Evolutionary conservation across 2,797 vertebrate genomes (phyloP).

Genomic region (Lophius americanus): DNA sequence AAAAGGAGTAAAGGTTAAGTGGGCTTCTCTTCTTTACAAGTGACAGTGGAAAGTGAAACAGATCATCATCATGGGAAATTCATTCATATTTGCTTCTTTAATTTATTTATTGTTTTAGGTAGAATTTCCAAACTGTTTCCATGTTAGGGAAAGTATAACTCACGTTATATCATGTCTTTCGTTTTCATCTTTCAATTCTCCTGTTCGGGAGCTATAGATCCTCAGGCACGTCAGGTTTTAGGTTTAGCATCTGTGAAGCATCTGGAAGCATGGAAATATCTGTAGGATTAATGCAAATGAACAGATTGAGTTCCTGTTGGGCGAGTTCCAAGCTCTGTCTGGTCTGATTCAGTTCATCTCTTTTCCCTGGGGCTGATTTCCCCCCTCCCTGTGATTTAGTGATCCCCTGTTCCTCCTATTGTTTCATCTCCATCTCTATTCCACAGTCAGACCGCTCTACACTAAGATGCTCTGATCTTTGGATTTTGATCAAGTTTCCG

Average conservation of each 20-base stretch:
- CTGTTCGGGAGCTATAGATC: constrained; percentile 57
- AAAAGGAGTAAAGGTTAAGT: not conserved
- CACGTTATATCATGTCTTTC: constrained; percentile 18
- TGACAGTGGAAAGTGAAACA: not conserved
- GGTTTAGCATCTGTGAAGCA: constrained; percentile 69
- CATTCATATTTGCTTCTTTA: not conserved
- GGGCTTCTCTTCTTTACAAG: not conserved
- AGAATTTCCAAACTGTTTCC: constrained; percentile 1
- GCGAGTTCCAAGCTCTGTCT: constrained; percentile 71
- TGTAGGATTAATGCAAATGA: constrained; percentile 82
- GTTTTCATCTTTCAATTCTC: constrained; percentile 32
- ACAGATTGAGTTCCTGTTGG: constrained; percentile 76
- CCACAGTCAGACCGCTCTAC: constrained; percentile 68
- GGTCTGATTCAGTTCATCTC: constrained; percentile 77
- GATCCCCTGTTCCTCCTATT: constrained; percentile 67
- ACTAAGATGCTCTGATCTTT: constrained; percentile 81
- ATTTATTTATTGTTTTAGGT: constrained; percentile 3
- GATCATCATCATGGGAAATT: constrained; percentile 2
- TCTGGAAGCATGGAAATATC: constrained; percentile 66
- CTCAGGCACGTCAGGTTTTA: constrained; percentile 54
- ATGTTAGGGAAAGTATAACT: constrained; percentile 8
- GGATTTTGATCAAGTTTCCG: constrained; percentile 82
- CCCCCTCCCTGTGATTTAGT: constrained; percentile 67
- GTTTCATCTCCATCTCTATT: constrained; percentile 70
- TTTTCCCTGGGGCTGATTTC: constrained; percentile 65